phyloP scores from a whole-genome alignment of 1,140 invertebrate species.

The Trichonephila clavata region DNA sequence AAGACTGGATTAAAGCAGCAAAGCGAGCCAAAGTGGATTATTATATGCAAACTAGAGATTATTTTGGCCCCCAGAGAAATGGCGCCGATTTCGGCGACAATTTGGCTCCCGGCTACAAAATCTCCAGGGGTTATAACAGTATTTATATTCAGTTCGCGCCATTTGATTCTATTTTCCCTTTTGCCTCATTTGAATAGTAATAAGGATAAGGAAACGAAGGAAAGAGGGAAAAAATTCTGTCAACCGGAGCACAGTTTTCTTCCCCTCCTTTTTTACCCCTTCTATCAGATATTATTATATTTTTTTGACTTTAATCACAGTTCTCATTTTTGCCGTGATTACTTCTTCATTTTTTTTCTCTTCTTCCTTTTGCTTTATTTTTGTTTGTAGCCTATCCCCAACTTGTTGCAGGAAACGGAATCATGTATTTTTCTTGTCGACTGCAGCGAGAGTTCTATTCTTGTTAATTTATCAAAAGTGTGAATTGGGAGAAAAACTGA shows the following conservation, averaged over 20 bases:
- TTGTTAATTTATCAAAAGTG: conserved; percentile 39
- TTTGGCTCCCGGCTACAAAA: conserved; percentile 53
- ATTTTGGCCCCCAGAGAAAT: conserved; percentile 45
- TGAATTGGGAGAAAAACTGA: neutral
- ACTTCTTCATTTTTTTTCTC: conserved; percentile 30
- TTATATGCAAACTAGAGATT: conserved; percentile 72
- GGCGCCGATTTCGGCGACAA: conserved; percentile 66
- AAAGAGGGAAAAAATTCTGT: conserved; percentile 23
- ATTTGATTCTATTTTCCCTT: conserved; percentile 63
- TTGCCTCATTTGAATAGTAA: conserved; percentile 68
- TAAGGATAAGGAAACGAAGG: conserved; percentile 7
- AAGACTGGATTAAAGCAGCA: conserved; percentile 12
- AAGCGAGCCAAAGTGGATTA: conserved; percentile 67
- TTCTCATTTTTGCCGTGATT: conserved; percentile 51
- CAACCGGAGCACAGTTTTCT: neutral
- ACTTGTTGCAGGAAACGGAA: conserved; percentile 52
- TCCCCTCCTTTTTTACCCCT: neutral
- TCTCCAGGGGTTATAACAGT: conserved; percentile 52
- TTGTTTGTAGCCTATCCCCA: neutral
- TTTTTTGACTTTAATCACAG: conserved; percentile 47
- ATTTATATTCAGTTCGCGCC: conserved; percentile 66
- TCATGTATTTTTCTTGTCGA: neutral
- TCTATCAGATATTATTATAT: conserved; percentile 34
- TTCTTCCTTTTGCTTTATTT: neutral
- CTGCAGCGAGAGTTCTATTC: neutral